Evolutionary conservation across 1,140 invertebrate genomes (phyloP), one percentile per base, ranked within the genome.

Genomic region (Heterodera carotae): DNA sequence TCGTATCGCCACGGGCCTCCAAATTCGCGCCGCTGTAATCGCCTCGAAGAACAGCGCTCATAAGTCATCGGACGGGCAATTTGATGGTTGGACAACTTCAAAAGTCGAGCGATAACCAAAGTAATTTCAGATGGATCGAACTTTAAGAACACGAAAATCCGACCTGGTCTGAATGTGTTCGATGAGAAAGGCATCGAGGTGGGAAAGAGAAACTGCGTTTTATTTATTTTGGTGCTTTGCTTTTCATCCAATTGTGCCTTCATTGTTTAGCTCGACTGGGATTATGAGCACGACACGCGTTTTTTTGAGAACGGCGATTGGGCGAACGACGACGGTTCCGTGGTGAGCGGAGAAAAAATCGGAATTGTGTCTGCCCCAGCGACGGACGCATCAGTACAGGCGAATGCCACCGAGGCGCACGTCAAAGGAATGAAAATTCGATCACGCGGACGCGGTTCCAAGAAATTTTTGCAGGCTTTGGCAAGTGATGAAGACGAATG

Each of bases 281-380:
- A 87, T 70, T 86, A 84, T 53, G 85, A 86, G 53, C 84, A 86
- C 69, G 84, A 86, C 60, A 87, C 86, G 25, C 85, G 84, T 29
- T 85, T 83, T 64, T 84, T 81, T 36, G 82, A 83, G 27, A 36
- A 60, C 33, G 79, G 53, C 69, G 29, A 71, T 7, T 31, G 43
- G 81, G n/a, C 27, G 22, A 18, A 12, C 76, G 71, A 80, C 74
- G 18, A 78, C 8, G 18, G 18, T 4, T 3, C 77, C 36, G 69
- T 27, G 10, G 69, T 22, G 67, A 18, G 5, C 36, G 34, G 1
- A 75, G 12, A 71, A 5, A n/a, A 25, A 60, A 31, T 15, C 69
- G 36, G 69, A 33, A 71, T 8, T 25, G 68, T n/a, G 68, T 25
- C 69, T 22, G 39, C 72, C 31, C 60, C 12, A 75, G 31, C 29